phyloP scores from a whole-genome alignment of 2,113 vertebrate species.

The Panurus biarmicus region DNA sequence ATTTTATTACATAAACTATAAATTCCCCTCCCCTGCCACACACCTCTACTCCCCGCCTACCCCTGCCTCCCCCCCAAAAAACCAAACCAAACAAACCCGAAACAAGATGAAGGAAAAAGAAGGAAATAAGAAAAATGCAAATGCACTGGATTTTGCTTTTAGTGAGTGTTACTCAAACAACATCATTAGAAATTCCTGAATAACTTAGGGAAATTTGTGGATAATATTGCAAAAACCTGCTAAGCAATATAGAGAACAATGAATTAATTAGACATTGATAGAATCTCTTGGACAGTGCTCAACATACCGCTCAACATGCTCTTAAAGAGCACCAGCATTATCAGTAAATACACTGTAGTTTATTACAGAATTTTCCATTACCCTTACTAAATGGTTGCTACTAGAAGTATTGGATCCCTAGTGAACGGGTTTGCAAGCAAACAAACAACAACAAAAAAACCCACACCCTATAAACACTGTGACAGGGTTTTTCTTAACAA shows the following conservation, averaged over 20 bases:
- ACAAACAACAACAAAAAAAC: neutral
- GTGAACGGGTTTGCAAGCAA: neutral
- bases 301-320: neutral
- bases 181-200: neutral
- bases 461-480: fast-evolving
- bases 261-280: neutral
- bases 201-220: neutral
- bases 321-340: neutral
- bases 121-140: neutral
- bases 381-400: neutral
- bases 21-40: too few species aligned
- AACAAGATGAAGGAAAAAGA: neutral
- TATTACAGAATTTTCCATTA: neutral
- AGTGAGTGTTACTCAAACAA: neutral
- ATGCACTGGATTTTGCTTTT: neutral
- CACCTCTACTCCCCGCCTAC: too few species aligned
- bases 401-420: neutral
- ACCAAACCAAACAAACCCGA: too few species aligned
- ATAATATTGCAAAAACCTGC: neutral
- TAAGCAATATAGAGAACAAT: neutral
- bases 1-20: neutral
- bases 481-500: neutral
- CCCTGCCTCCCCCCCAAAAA: too few species aligned
- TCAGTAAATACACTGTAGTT: neutral
- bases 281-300: neutral